Evolutionary conservation across 2,888 invertebrate genomes (phyloP).

Genomic region (Allophyes oxyacanthae): DNA sequence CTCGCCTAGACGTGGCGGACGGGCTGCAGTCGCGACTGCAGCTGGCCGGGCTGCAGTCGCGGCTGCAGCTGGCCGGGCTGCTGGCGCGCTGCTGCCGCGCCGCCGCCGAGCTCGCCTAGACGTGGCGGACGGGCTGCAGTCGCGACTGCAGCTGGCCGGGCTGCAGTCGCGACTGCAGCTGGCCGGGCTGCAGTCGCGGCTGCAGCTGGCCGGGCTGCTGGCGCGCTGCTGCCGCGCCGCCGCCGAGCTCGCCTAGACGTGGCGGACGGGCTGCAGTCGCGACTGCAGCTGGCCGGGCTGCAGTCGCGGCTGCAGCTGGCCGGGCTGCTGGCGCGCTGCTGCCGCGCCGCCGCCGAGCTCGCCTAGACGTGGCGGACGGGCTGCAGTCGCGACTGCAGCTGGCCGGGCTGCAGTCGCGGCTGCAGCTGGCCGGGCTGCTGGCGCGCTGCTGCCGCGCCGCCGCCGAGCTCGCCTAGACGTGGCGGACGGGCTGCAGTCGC

Average conservation of each 20-base stretch:
- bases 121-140: slow-evolving; percentile 93
- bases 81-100: slow-evolving; percentile 94
- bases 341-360: slow-evolving; percentile 79
- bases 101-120: slow-evolving; percentile 79
- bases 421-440: slow-evolving; percentile 97
- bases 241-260: slow-evolving; percentile 85
- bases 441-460: slow-evolving; percentile 93
- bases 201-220: slow-evolving; percentile 97
- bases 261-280: slow-evolving; percentile 95
- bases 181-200: slow-evolving; percentile 95
- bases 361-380: slow-evolving; percentile 81
- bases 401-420: slow-evolving; percentile 95
- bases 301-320: slow-evolving; percentile 98
- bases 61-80: slow-evolving; percentile 97
- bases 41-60: slow-evolving; percentile 95
- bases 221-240: slow-evolving; percentile 93
- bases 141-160: slow-evolving; percentile 96
- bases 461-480: slow-evolving; percentile 84
- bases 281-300: too few relatives aligned
- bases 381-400: too few relatives aligned
- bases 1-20: slow-evolving; percentile 91
- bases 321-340: slow-evolving; percentile 95
- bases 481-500: slow-evolving; percentile 94
- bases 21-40: too few relatives aligned
- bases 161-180: slow-evolving; percentile 96